phyloP scores from a whole-genome alignment of 2,797 vertebrate genomes.

The Phaenicophaeus curvirostris region DNA sequence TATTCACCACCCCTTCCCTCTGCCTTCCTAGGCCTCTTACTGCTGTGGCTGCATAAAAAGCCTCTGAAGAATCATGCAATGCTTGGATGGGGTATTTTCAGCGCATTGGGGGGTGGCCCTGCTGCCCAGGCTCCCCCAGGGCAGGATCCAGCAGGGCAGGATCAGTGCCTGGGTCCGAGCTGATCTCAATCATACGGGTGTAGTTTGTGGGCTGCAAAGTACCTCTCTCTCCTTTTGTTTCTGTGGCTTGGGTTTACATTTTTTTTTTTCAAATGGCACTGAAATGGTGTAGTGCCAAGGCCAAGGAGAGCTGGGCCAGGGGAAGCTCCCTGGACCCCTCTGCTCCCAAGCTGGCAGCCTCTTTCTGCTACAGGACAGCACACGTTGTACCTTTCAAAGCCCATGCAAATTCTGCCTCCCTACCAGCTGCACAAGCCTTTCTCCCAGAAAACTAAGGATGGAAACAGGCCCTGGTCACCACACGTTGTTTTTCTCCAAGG shows the following conservation, averaged over 20 bases:
- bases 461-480: background rate
- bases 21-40: background rate
- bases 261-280: background rate
- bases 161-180: background rate
- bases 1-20: background rate
- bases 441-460: background rate
- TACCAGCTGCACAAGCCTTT: background rate
- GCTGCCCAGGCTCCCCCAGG: background rate
- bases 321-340: background rate
- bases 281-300: background rate
- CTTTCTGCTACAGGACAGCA: background rate
- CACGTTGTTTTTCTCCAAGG: background rate
- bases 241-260: background rate
- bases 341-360: background rate
- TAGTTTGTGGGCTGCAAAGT: background rate
- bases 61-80: rapidly evolving
- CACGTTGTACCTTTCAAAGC: background rate
- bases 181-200: background rate
- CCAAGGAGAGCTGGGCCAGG: background rate
- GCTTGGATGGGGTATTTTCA: background rate
- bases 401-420: background rate
- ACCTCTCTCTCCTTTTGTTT: too few species aligned
- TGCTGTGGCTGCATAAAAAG: rapidly evolving
- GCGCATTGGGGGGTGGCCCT: rapidly evolving
- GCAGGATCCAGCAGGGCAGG: background rate